These are phyloP conservation scores for Actinopyga echinites DNA, from an alignment of 53 echinoderm and acorn worm species.

Conservation along the genomic window DNA sequence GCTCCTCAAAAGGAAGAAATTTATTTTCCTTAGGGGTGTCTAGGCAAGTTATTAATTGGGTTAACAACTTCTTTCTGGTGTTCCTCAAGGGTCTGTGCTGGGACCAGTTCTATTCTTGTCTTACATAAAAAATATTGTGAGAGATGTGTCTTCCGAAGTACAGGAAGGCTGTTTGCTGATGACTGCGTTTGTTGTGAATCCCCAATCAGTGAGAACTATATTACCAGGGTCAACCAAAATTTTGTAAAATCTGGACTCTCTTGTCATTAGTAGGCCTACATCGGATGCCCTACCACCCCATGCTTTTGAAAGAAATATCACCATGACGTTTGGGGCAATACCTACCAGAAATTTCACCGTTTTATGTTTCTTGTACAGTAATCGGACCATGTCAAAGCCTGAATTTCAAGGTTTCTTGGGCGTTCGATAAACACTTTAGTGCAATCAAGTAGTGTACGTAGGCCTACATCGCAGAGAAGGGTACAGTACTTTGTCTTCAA, in stretches of 20 bases:
- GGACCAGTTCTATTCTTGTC: too few species aligned
- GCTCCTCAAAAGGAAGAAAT: too few species aligned
- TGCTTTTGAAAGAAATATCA: conserved; percentile 62
- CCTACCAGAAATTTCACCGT: conserved; percentile 64
- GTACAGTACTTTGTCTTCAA: conserved; percentile 24
- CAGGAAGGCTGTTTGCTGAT: too few species aligned
- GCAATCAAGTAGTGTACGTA: conserved; percentile 67
- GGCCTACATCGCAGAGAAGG: conserved; percentile 22
- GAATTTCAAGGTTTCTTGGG: conserved; percentile 47
- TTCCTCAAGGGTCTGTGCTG: too few species aligned
- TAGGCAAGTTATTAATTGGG: too few species aligned
- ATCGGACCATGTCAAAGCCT: conserved; percentile 77
- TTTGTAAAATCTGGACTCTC: conserved; percentile 54
- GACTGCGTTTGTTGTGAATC: conserved; percentile 54
- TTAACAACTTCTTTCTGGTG: too few species aligned
- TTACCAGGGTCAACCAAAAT: conserved; percentile 62
- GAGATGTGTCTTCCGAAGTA: too few species aligned
- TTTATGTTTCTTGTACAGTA: conserved; percentile 68
- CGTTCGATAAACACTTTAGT: conserved; percentile 71
- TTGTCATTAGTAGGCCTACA: conserved; percentile 18
- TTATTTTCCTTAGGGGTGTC: too few species aligned
- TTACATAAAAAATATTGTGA: too few species aligned
- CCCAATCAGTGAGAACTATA: conserved; percentile 61
- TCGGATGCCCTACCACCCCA: conserved; percentile 78
- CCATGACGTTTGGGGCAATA: conserved; percentile 68